Evolutionary conservation across 2,888 invertebrate genomes (phyloP), one percentile per base, ranked within the genome.

Genomic region (Altica lythri): DNA sequence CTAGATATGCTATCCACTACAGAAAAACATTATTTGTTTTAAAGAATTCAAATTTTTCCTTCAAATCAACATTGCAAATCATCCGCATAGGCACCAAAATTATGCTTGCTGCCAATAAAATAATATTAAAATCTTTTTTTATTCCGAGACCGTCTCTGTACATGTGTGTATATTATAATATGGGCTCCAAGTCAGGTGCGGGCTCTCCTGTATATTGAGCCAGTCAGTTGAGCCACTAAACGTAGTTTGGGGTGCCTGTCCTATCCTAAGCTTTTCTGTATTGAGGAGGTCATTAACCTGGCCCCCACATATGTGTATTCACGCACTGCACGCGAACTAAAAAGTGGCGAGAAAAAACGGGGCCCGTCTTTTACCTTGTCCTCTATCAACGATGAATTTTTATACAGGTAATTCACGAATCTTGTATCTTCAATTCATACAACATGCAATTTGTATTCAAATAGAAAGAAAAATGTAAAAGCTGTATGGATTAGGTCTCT

Each of bases 221-320:
- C 16, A 37, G 18, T 16, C 37, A 16, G n/a, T 37, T n/a, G 16
- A 37, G 25, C 43, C 27, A 43, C 43, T 43, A 43, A 43, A 43
- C 43, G 27, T n/a, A 32, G 18, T 29, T 30, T 29, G 30, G 43
- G 27, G 43, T 43, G 30, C 43, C 64, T 71, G 73, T 72, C 75
- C 75, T 75, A 75, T 75, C 75, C 73, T 72, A 75, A 75, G 72
- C 72, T 61, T 66, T 64, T 69, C 68, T 64, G 62, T 70, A 67
- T 70, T 65, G 72, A 71, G 67, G 70, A 71, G 73, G 73, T 74
- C 73, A 65, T 73, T 74, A 70, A 74, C 73, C 73, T 69, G 69
- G 69, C 65, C 68, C 71, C 70, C 68, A 66, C 68, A 66, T 64
- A 60, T 63, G 62, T 68, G 62, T 66, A 64, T 66, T 62, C 67